Evolutionary conservation across 2,797 vertebrate genomes (phyloP), one percentile per base, ranked within the genome.

Genomic region (Dermochelys coriacea): DNA sequence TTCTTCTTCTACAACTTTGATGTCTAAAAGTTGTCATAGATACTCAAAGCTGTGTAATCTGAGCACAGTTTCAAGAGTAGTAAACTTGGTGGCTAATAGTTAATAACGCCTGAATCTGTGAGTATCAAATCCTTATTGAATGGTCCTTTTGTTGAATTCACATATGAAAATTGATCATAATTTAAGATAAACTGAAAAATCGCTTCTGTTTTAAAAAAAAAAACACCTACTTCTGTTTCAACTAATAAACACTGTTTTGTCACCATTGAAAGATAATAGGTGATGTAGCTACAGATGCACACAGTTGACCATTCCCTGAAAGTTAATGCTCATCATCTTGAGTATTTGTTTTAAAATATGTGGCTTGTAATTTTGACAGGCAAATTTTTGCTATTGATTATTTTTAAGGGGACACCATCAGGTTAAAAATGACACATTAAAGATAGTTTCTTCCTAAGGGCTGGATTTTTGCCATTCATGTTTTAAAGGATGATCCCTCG

Each of bases 291-390:
- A 1, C 86, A 74, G 50, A 85, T 57, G 23, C 23, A 21, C 41
- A 14, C n/a, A 49, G 50, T 18, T 92, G 54, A 87, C 77, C 64
- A 80, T 34, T 31, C 64, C 88, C 68, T 85, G 64, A 94, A 97
- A 95, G 75, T 74, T 74, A 80, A 34, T 88, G 51, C 15, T 82
- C 8, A 5, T 25, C 27, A 57, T 59, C 27, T 31, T 61, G 59
- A 31, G 59, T n/a, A 61, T 34, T 61, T n/a, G 15, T 61, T 34
- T 34, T n/a, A 34, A 61, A 61, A 61, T 61, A 61, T 61, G 61
- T 61, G 34, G 59, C 59, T 90, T 90, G 80, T 82, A 82, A 51
- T 95, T 94, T 84, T 78, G 18, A 87, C 89, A 90, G 21, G 21
- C 87, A 75, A 1, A 7, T 83, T 89, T 81, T 92, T 87, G 37